These are phyloP conservation scores for Etheostoma cragini DNA, from an alignment of 2,113 vertebrate genomes.

Conservation along the genomic window DNA sequence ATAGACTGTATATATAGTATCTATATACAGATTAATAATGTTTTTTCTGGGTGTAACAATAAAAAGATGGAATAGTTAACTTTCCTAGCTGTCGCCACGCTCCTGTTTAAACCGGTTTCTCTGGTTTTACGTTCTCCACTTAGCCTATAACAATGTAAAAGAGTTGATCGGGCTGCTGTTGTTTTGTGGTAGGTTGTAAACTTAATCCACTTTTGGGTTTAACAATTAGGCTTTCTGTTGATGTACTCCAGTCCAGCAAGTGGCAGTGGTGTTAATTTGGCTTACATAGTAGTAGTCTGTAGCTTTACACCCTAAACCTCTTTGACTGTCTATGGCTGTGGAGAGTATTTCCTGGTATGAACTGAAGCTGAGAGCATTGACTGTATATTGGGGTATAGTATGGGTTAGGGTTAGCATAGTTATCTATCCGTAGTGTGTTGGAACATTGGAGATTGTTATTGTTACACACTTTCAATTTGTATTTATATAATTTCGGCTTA, in stretches of 20 bases:
- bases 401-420: not conserved
- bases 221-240: not conserved
- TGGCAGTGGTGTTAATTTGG: not conserved
- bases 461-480: not conserved
- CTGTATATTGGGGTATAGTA: no score
- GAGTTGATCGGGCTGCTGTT: no score
- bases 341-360: constrained; percentile 12
- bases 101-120: no score
- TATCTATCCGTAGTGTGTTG: not conserved
- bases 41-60: not conserved
- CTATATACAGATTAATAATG: not conserved
- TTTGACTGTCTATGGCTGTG: not conserved
- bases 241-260: constrained; percentile 43
- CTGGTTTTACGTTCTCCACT: no score
- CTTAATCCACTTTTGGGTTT: no score
- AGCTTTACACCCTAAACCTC: not conserved
- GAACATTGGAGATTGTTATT: not conserved
- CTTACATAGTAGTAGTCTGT: not conserved
- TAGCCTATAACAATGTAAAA: no score
- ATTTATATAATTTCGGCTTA: not conserved
- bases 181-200: no score
- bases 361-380: not conserved
- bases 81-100: no score
- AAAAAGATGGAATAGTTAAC: not conserved
- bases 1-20: no score